These are phyloP conservation scores for Disparrhopalites patrizii DNA, from an alignment of 2,888 invertebrate species.

Conservation along the genomic window DNA sequence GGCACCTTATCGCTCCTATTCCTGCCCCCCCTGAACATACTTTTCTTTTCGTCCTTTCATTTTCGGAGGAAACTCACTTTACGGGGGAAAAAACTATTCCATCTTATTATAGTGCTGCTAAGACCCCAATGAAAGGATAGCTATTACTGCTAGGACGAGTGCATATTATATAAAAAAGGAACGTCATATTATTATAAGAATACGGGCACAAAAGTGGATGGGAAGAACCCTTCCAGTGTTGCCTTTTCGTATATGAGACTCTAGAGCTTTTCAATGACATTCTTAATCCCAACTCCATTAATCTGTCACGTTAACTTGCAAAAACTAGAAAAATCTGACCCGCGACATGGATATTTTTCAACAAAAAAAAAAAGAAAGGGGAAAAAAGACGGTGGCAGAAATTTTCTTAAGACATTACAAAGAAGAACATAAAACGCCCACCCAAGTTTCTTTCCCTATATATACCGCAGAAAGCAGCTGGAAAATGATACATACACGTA, in stretches of 20 bases:
- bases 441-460: slow-evolving; percentile 4
- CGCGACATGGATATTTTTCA: slow-evolving; percentile 10
- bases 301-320: slow-evolving; percentile 22
- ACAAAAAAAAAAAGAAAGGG: no score
- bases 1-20: no score
- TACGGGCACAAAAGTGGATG: not conserved
- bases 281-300: slow-evolving; percentile 22
- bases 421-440: slow-evolving; percentile 6
- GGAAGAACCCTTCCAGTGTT: not conserved
- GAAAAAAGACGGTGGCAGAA: not conserved
- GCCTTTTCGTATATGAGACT: not conserved
- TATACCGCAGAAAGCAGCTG: not conserved
- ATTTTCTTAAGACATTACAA: not conserved
- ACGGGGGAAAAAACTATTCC: no score
- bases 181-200: not conserved
- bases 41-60: no score
- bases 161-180: no score
- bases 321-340: slow-evolving; percentile 21
- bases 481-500: not conserved
- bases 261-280: slow-evolving; percentile 20
- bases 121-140: no score
- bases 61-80: no score
- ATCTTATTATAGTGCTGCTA: no score
- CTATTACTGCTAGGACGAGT: no score
- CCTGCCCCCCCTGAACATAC: no score